phyloP scores from a whole-genome alignment of 2,113 vertebrate genomes.

The Coturnix japonica region DNA sequence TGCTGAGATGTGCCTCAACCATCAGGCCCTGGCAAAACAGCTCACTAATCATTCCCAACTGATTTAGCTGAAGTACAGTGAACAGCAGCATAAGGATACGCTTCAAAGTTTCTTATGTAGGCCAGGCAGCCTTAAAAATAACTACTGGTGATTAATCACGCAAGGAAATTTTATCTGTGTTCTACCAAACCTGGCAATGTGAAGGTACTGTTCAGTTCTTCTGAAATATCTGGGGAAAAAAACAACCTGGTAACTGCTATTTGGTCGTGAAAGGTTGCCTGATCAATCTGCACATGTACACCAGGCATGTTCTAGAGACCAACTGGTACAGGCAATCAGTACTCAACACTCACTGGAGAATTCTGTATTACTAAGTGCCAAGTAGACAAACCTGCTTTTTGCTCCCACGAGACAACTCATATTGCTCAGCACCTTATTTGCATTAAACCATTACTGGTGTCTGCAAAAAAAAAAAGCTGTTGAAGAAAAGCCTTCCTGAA shows the following conservation, averaged over 20 bases:
- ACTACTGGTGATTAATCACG: neutral
- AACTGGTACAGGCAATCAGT: fast-evolving
- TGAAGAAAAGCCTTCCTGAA: fast-evolving
- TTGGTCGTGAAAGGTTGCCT: fast-evolving
- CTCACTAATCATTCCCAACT: neutral
- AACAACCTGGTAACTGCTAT: neutral
- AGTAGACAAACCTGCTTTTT: neutral
- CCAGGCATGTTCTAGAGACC: neutral
- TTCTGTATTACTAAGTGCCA: fast-evolving
- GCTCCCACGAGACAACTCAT: neutral
- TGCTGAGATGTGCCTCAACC: neutral
- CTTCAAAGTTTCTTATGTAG: neutral
- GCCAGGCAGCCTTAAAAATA: neutral
- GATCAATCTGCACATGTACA: neutral
- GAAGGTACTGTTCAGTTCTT: neutral
- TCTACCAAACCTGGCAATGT: neutral
- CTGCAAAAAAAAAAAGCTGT: neutral
- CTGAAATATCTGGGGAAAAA: neutral
- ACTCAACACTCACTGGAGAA: too few species aligned
- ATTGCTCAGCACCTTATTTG: neutral
- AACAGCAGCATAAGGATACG: fast-evolving
- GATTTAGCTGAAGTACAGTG: fast-evolving
- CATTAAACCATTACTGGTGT: neutral
- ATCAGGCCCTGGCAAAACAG: neutral
- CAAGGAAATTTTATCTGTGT: fast-evolving